A percentile compares a stretch with the other conserved stretches of the same genome.
These are phyloP conservation scores for Diceros bicornis DNA, from an alignment of 2,797 vertebrate species.

Conservation along the genomic window DNA sequence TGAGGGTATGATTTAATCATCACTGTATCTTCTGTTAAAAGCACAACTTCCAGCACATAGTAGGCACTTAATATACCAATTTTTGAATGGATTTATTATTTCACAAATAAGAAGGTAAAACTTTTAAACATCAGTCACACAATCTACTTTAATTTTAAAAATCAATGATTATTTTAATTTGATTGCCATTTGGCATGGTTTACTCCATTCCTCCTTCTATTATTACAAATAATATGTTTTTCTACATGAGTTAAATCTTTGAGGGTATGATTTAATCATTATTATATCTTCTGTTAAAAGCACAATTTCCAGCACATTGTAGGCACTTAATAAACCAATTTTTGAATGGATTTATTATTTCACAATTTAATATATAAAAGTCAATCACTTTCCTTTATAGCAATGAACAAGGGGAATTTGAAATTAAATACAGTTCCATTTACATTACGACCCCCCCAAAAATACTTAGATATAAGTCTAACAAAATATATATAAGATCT, in stretches of 20 bases:
- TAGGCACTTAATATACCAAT: neutral
- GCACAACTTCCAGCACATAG: neutral
- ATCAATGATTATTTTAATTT: conserved; percentile 58
- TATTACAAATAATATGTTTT: conserved; percentile 46
- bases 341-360: neutral
- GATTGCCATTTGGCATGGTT: conserved; percentile 15
- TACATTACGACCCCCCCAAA: neutral
- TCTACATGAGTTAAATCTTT: neutral
- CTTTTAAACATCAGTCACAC: neutral
- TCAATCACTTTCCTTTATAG: neutral
- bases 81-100: neutral
- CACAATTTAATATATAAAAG: neutral
- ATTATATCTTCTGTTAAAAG: neutral
- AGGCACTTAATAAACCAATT: neutral
- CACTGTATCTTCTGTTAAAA: neutral
- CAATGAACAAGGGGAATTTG: neutral
- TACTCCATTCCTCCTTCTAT: neutral
- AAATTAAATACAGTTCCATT: neutral
- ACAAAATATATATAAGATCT: neutral
- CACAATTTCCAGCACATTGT: neutral
- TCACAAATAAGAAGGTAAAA: conserved; percentile 13
- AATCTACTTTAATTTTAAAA: conserved; percentile 28
- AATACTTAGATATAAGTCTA: neutral
- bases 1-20: neutral
- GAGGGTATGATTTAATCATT: neutral